A percentile compares a stretch with the other conserved stretches of the same genome.
Evolutionary conservation across 2,113 vertebrate species (phyloP).

Genomic region (Platysteira castanea): DNA sequence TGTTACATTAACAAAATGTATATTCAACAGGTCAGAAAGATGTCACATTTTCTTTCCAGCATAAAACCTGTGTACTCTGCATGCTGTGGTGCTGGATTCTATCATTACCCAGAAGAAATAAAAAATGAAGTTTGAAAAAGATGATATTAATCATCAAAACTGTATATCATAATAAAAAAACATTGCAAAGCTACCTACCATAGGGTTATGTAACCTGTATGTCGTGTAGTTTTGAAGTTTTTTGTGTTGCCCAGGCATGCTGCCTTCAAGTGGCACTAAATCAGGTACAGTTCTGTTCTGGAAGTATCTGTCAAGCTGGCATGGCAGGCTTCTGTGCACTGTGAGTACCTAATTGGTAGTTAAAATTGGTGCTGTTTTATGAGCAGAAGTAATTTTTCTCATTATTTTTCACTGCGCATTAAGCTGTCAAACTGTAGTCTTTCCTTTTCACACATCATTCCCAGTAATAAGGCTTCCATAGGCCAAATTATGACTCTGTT

Average conservation of each 20-base stretch:
- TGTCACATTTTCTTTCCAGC: not conserved
- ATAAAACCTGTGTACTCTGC: not conserved
- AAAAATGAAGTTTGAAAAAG: not conserved
- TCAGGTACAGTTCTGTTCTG: not conserved
- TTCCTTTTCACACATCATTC: not conserved
- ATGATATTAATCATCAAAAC: not conserved
- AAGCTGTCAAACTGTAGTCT: not conserved
- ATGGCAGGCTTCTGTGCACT: not conserved
- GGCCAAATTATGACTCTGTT: not conserved
- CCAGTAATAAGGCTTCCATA: not conserved
- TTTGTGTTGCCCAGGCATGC: not conserved
- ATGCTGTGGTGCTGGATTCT: not conserved
- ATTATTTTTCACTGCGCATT: not conserved
- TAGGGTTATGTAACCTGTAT: not conserved
- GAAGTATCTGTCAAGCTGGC: not conserved
- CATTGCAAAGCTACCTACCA: not conserved
- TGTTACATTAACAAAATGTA: not conserved
- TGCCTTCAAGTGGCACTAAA: not conserved
- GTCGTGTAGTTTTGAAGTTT: not conserved
- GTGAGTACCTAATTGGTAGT: not conserved
- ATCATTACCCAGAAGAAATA: not conserved
- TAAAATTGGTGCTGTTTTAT: not conserved
- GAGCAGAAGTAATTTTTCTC: not conserved
- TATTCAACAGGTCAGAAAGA: not conserved
- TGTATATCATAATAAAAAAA: not conserved